Base-by-base conservation (phyloP, 2,797 vertebrate genomes). In the Danio tinwini region DNA sequence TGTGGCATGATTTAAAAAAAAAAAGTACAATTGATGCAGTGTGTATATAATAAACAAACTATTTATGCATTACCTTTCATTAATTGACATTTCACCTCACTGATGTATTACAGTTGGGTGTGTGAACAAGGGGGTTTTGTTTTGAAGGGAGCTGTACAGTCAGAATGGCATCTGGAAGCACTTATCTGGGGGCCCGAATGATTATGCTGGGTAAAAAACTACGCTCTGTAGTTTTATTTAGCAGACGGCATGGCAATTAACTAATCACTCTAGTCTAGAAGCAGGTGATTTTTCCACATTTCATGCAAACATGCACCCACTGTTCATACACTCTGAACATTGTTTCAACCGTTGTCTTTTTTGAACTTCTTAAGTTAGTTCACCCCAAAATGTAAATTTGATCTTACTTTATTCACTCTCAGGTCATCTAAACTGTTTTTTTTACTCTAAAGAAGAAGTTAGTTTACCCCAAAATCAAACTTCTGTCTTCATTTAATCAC, bases 111-210 rank as follows among this genome's bases (percentile, higher is more conserved):
- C 10, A 65, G 76, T 53, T 37, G 55, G 42, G 29, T 37, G n/a
- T 56, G 40, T 59, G 69, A 83, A 85, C 80, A 83, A 85, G 58
- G 64, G 50, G 45, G 67, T 59, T 82, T 83, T 85, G 80, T 83
- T 67, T 82, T 62, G 71, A 59, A 71, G 71, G 50, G 61, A 65
- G 76, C 68, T 74, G 69, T 63, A 76, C 68, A 55, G 76, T 62
- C 68, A 12, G 61, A 79, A 75, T 61, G 69, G 61, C 44, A 58
- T 84, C 81, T 82, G 76, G 83, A 81, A 86, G 74, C 77, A 85
- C 59, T 81, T 83, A 83, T 63, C 70, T 73, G 17, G 56, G 53
- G 74, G 76, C 74, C 67, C 75, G 58, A 70, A 58, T 78, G 62
- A 82, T 83, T 68, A 63, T 39, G 45, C 42, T 8, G 16, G 69